These are phyloP conservation scores for Artemisiospiza belli DNA, from an alignment of 2,113 vertebrate species.

Conservation along the genomic window DNA sequence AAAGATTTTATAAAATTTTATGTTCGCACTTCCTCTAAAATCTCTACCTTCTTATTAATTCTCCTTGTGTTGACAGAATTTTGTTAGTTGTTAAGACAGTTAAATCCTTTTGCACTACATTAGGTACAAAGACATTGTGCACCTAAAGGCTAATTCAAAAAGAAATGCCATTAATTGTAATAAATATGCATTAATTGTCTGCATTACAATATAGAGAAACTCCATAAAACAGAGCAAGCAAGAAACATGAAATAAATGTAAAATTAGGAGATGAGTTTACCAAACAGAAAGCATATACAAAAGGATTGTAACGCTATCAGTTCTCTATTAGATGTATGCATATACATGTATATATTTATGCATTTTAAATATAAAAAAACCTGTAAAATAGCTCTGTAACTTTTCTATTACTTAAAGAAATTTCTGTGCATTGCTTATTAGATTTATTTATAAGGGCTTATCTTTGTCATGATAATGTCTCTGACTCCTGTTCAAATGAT, in stretches of 20 bases:
- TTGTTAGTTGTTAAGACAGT: background rate
- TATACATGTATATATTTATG: background rate
- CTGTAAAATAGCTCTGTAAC: background rate
- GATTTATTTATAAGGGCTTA: background rate
- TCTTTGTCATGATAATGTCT: background rate
- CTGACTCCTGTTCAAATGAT: background rate
- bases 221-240: background rate
- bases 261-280: background rate
- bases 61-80: background rate
- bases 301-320: background rate
- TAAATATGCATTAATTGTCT: background rate
- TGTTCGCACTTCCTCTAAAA: background rate
- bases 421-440: background rate
- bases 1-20: rapidly evolving
- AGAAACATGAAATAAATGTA: background rate
- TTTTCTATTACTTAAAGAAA: background rate
- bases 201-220: background rate
- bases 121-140: background rate
- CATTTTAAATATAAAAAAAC: background rate
- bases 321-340: background rate
- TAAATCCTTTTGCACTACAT: background rate
- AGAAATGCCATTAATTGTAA: background rate
- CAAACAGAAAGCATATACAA: background rate
- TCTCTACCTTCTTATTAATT: background rate
- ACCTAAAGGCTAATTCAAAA: background rate